phyloP scores from a whole-genome alignment of 2,113 vertebrate genomes.

The Trogon melanurus region DNA sequence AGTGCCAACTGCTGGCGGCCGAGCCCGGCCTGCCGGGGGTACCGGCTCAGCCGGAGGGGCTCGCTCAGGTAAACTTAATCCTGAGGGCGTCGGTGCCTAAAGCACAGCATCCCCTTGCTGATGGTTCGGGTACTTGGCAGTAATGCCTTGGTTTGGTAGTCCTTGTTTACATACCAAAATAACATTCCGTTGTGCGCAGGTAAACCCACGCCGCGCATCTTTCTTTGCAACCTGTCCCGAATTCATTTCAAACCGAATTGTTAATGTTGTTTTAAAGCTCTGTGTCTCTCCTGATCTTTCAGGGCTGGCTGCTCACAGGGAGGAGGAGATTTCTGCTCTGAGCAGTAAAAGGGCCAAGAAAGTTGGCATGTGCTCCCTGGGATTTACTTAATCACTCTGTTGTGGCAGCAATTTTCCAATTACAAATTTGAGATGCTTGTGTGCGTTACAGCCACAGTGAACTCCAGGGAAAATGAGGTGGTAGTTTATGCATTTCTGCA shows the following conservation, averaged over 20 bases:
- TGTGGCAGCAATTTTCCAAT: background rate
- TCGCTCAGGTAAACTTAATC: rapidly evolving
- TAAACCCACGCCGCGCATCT: background rate
- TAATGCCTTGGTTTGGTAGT: rapidly evolving
- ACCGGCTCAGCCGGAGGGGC: rapidly evolving
- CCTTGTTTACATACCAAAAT: background rate
- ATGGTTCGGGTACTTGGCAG: background rate
- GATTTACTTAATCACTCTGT: background rate
- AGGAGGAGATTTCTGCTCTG: background rate
- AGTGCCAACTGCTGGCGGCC: conserved; percentile 60
- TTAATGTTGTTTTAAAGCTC: background rate
- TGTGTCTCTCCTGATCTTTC: rapidly evolving
- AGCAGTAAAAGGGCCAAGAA: background rate
- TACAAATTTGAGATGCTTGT: background rate
- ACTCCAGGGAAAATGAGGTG: background rate
- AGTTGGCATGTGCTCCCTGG: rapidly evolving
- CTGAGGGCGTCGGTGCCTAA: background rate
- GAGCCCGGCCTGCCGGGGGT: background rate
- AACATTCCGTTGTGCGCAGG: rapidly evolving
- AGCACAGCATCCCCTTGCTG: background rate
- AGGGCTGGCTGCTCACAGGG: background rate
- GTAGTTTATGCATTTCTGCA: background rate
- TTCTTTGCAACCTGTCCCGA: rapidly evolving
- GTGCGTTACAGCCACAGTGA: rapidly evolving
- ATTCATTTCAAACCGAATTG: background rate